Percentiles rank a stretch among this genome's conserved stretches.
Evolutionary conservation across 1,140 invertebrate genomes (phyloP).

Genomic region (Leucophenga varia): DNA sequence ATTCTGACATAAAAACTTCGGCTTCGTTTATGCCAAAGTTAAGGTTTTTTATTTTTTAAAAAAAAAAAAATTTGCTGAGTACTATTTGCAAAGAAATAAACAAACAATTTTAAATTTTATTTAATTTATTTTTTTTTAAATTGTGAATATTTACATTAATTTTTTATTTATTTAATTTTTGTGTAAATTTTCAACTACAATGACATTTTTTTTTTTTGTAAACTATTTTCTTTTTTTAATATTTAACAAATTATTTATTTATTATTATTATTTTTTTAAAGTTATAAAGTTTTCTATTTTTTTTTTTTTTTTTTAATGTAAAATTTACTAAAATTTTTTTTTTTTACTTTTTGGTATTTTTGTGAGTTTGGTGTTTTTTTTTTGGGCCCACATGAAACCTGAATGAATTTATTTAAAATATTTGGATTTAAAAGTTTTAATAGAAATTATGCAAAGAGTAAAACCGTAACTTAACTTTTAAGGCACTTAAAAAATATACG

Average conservation of each 20-base stretch:
- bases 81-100: no score
- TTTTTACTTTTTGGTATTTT: constrained; percentile 20
- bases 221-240: constrained; percentile 9
- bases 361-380: constrained; percentile 9
- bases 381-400: constrained; percentile 51
- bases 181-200: constrained; percentile 1
- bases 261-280: constrained; percentile 12
- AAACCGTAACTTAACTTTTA: constrained; percentile 43
- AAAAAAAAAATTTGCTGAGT: no score
- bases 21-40: no score
- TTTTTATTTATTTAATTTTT: not conserved
- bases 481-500: constrained; percentile 36
- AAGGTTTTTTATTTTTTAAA: no score
- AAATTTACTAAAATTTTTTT: constrained; percentile 6
- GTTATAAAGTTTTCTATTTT: constrained; percentile 11
- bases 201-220: no score
- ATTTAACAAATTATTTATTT: no score
- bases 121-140: not conserved
- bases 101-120: no score
- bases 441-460: constrained; percentile 19
- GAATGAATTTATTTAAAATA: constrained; percentile 34
- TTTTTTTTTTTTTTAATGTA: constrained; percentile 11
- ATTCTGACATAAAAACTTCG: no score
- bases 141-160: no score
- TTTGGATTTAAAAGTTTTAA: constrained; percentile 27